Percentiles rank a stretch among this genome's conserved stretches.
phyloP scores from a whole-genome alignment of 2,113 vertebrate species.

The Neolamprologus hecqui region DNA sequence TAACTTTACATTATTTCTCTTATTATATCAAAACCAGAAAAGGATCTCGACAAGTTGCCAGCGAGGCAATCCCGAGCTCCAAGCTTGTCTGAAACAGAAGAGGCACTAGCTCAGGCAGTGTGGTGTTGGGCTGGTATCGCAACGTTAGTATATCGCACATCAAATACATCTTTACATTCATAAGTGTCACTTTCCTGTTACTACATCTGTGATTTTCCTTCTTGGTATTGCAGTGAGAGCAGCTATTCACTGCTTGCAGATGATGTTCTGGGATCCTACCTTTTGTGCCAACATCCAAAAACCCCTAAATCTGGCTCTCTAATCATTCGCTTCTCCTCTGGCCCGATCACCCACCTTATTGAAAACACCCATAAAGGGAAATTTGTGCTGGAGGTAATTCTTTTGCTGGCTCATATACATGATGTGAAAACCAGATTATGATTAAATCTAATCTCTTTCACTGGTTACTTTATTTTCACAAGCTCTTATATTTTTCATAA shows the following conservation, averaged over 20 bases:
- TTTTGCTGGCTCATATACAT: background rate
- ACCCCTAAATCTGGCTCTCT: conserved; percentile 71
- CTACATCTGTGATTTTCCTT: background rate
- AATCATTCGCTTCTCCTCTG: conserved; percentile 78
- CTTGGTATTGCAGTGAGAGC: conserved; percentile 65
- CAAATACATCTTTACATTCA: background rate
- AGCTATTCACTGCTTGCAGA: conserved; percentile 75
- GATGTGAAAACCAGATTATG: background rate
- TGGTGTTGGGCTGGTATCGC: conserved; percentile 85
- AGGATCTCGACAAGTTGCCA: background rate
- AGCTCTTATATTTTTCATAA: background rate
- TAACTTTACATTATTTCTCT: background rate
- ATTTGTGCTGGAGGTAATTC: conserved; percentile 79
- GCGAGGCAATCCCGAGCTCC: conserved; percentile 18
- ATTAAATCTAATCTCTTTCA: background rate
- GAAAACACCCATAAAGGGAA: conserved; percentile 71
- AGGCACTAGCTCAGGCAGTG: conserved; percentile 79
- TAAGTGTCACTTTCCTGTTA: background rate
- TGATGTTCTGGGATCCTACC: conserved; percentile 82
- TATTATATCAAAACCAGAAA: conserved; percentile 45
- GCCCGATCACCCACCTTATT: conserved; percentile 72
- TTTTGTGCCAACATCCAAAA: conserved; percentile 77
- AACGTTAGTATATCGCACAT: conserved; percentile 62
- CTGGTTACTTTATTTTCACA: background rate
- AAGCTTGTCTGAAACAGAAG: conserved; percentile 80